Conservation (phyloP, 2,888 invertebrate genomes). For the Pheosia tremula region DNA sequence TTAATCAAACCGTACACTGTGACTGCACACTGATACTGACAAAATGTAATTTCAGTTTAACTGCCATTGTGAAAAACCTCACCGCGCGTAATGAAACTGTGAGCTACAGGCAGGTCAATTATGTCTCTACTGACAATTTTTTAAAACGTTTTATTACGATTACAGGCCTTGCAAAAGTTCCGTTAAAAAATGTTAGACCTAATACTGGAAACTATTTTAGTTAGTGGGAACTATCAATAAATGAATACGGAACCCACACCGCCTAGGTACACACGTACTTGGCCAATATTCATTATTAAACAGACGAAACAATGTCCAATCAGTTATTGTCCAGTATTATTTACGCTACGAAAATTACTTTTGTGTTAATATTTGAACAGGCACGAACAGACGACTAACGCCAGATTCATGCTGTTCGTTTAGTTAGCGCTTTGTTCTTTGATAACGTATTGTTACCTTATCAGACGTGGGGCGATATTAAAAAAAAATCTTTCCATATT, state of each 20-base stretch:
- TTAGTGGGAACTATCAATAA: no score
- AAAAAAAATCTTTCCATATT: slow-evolving; percentile 13
- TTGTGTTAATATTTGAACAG: slow-evolving; percentile 53
- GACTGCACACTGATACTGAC: slow-evolving; percentile 24
- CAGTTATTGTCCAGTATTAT: slow-evolving; percentile 39
- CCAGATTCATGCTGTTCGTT: slow-evolving; percentile 29
- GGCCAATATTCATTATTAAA: not conserved
- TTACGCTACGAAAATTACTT: slow-evolving; percentile 33
- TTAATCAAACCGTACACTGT: slow-evolving; percentile 33
- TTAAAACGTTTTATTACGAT: no score
- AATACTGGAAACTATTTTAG: no score
- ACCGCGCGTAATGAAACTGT: not conserved
- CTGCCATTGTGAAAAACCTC: slow-evolving; percentile 12
- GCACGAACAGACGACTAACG: slow-evolving; percentile 37
- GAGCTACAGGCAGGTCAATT: no score
- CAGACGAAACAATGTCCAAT: slow-evolving; percentile 44
- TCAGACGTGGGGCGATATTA: slow-evolving; percentile 6
- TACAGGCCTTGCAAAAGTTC: no score
- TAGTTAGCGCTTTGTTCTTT: slow-evolving; percentile 23
- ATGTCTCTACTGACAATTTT: no score
- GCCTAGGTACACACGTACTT: no score
- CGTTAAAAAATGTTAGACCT: no score
- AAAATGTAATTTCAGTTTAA: slow-evolving; percentile 18
- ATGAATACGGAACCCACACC: no score
- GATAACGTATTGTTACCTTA: slow-evolving; percentile 24